These are phyloP conservation scores for Hippasteria phrygiana DNA, from an alignment of 53 echinoderm and acorn worm genomes.

Conservation along the genomic window DNA sequence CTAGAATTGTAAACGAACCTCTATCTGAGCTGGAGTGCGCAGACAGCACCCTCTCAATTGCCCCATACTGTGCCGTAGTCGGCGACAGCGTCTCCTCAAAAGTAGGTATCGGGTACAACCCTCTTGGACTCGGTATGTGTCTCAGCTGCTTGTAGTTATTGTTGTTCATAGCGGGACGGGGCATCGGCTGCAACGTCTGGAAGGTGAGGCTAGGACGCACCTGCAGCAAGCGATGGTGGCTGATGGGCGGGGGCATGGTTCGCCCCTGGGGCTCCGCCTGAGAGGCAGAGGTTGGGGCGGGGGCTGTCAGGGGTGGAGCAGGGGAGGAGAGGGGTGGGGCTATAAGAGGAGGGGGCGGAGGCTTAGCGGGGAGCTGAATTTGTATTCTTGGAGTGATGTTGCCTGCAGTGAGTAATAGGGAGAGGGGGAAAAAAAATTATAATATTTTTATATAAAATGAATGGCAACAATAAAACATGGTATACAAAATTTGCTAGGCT, in stretches of 20 bases:
- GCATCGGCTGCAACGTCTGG: conserved; percentile 88
- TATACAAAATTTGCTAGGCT: neutral
- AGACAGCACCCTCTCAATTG: conserved; percentile 92
- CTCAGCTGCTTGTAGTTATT: conserved; percentile 80
- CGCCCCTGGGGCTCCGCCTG: conserved; percentile 20
- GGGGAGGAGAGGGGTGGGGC: neutral
- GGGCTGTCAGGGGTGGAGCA: conserved; percentile 14
- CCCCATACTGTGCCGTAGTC: conserved; percentile 72
- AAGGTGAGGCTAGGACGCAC: conserved; percentile 79
- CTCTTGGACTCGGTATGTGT: conserved; percentile 60
- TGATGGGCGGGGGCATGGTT: conserved; percentile 51
- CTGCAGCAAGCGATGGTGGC: conserved; percentile 58
- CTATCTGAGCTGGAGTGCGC: conserved; percentile 95
- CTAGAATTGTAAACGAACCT: conserved; percentile 68
- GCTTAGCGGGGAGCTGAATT: conserved; percentile 54
- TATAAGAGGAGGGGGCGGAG: conserved; percentile 28
- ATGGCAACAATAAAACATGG: neutral
- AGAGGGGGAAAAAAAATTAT: neutral
- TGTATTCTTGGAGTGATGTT: conserved; percentile 61
- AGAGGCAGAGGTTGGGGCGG: conserved; percentile 12
- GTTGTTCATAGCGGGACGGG: conserved; percentile 63
- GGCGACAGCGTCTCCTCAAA: conserved; percentile 77
- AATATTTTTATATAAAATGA: neutral
- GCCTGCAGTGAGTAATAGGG: neutral
- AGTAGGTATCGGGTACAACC: conserved; percentile 72